These are phyloP conservation scores for Mythimna impura DNA, from an alignment of 2,888 invertebrate genomes.

Conservation along the genomic window DNA sequence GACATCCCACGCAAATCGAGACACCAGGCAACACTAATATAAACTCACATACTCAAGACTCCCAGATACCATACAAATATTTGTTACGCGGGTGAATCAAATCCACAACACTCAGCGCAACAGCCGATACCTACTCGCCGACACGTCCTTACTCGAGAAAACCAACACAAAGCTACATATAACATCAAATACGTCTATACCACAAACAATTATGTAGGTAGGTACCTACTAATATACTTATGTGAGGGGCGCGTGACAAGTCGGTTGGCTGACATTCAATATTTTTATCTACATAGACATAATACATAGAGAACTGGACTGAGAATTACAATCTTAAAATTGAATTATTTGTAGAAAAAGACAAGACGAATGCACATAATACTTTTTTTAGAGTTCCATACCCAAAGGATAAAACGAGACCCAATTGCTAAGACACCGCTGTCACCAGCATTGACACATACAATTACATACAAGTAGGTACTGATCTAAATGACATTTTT, in stretches of 20 bases:
- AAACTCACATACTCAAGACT: too few species aligned
- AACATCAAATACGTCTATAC: conserved; percentile 6
- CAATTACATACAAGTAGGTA: too few species aligned
- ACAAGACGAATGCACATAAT: not conserved
- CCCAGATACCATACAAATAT: too few species aligned
- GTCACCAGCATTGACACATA: too few species aligned
- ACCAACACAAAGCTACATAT: conserved; percentile 15
- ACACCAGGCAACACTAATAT: too few species aligned
- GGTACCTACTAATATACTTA: conserved; percentile 28
- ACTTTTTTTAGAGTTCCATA: not conserved
- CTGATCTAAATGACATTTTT: too few species aligned
- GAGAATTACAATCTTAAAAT: not conserved
- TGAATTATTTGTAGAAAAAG: not conserved
- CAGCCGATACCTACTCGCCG: too few species aligned
- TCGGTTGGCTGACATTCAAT: conserved; percentile 69
- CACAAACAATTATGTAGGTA: not conserved
- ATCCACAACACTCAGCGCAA: too few species aligned
- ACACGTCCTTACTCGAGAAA: not conserved
- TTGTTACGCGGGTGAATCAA: too few species aligned
- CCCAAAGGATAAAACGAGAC: too few species aligned
- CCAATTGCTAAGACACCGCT: too few species aligned
- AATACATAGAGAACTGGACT: not conserved
- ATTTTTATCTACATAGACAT: conserved; percentile 50
- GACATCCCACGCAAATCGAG: too few species aligned
- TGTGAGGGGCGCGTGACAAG: conserved; percentile 46